Percentiles rank a stretch among this genome's conserved stretches.
These are phyloP conservation scores for Oryzaephilus surinamensis DNA, from an alignment of 1,140 invertebrate genomes.

Conservation along the genomic window DNA sequence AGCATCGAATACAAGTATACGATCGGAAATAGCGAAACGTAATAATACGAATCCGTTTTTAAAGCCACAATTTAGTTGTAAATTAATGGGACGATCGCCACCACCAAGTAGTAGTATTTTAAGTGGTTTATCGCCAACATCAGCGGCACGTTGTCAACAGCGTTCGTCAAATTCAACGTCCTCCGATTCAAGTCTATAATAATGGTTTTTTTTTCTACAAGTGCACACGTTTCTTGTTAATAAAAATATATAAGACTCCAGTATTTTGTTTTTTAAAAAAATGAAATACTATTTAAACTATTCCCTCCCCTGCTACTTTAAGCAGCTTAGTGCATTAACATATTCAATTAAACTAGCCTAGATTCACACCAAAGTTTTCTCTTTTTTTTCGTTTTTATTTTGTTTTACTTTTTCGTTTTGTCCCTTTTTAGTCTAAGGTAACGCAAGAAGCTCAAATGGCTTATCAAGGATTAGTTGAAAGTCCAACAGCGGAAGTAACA, in stretches of 20 bases:
- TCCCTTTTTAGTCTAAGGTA: conserved; percentile 51
- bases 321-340: no score
- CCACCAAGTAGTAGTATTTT: conserved; percentile 34
- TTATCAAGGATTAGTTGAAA: conserved; percentile 83
- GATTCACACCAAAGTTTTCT: no score
- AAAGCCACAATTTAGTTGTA: conserved; percentile 26
- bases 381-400: conserved; percentile 32
- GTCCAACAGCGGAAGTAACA: conserved; percentile 25
- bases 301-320: no score
- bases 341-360: no score
- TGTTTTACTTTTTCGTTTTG: conserved; percentile 33
- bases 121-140: conserved; percentile 34
- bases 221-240: no score
- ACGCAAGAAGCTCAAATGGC: conserved; percentile 80
- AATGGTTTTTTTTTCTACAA: not conserved
- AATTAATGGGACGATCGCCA: conserved; percentile 30
- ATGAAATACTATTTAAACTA: no score
- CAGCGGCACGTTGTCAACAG: conserved; percentile 29
- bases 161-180: conserved; percentile 19
- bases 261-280: no score
- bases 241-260: no score
- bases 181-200: conserved; percentile 34
- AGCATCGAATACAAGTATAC: conserved; percentile 31
- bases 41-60: conserved; percentile 29
- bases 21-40: conserved; percentile 31